Evolutionary conservation across 2,113 vertebrate genomes (phyloP).

Genomic region (Peromyscus polionotus): DNA sequence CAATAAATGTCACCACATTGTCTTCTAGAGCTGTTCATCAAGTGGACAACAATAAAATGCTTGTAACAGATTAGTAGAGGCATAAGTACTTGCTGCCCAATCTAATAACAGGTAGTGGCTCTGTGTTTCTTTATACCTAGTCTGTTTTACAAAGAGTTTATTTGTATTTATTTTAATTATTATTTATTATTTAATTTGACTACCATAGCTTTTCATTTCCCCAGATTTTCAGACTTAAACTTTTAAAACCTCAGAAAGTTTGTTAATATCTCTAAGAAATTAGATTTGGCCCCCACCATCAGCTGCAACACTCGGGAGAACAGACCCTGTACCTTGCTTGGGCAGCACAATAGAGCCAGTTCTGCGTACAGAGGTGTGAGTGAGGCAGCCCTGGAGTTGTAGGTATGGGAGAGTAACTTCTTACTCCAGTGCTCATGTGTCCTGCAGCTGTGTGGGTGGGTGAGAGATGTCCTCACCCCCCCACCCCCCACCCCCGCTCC

Average conservation of each 20-base stretch:
- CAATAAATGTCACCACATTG: neutral
- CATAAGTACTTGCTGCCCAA: neutral
- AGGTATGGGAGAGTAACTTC: neutral
- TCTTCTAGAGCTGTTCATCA: slow-evolving; percentile 47
- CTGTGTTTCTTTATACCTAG: neutral
- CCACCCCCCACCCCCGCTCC: too few species aligned
- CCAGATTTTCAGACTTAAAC: neutral
- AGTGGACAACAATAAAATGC: neutral
- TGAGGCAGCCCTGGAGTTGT: neutral
- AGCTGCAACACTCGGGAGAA: neutral
- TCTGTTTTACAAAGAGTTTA: slow-evolving; percentile 17
- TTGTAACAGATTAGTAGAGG: neutral
- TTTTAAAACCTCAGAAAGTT: neutral
- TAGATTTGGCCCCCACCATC: neutral
- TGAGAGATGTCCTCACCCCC: neutral
- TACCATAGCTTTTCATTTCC: slow-evolving; percentile 16
- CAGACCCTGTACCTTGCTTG: neutral
- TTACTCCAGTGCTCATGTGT: neutral
- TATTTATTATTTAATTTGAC: slow-evolving; percentile 35
- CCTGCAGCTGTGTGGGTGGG: neutral
- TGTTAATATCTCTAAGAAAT: neutral
- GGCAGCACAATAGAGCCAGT: neutral
- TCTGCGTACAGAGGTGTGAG: neutral
- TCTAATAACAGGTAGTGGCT: neutral
- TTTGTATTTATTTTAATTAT: neutral